phyloP scores from a whole-genome alignment of 2,888 invertebrate species.

The Volucella bombylans region DNA sequence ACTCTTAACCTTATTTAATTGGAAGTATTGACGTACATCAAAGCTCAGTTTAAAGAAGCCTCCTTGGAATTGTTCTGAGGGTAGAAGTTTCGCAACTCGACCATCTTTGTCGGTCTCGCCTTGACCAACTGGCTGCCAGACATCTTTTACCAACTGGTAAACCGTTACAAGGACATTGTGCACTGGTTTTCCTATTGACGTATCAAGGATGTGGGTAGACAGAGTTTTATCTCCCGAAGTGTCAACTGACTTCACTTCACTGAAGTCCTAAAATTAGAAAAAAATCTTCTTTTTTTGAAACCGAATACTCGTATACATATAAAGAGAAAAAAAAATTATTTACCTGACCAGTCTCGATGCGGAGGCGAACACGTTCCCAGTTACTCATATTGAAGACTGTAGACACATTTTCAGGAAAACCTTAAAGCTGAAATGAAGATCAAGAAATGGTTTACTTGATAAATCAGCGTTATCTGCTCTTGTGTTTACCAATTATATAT shows the following conservation, averaged over 20 bases:
- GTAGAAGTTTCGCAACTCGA: constrained; percentile 86
- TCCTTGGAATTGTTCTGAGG: constrained; percentile 84
- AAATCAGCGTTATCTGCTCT: constrained; percentile 47
- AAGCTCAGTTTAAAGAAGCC: constrained; percentile 90
- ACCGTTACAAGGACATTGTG: constrained; percentile 87
- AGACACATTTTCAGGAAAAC: not conserved
- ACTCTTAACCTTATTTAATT: constrained; percentile 84
- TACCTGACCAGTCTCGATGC: constrained; percentile 77
- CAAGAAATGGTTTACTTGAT: constrained; percentile 22
- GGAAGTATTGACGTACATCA: constrained; percentile 88
- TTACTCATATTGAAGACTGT: constrained; percentile 75
- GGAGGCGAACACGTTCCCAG: constrained; percentile 77
- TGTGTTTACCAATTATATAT: constrained; percentile 28
- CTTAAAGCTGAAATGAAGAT: constrained; percentile 14
- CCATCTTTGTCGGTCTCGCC: constrained; percentile 87
- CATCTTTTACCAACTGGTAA: constrained; percentile 83
- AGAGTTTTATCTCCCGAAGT: constrained; percentile 84
- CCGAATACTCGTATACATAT: not conserved
- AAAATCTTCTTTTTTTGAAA: not conserved
- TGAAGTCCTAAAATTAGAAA: constrained; percentile 39
- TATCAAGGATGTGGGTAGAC: constrained; percentile 90
- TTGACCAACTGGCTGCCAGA: constrained; percentile 88
- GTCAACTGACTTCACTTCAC: constrained; percentile 44
- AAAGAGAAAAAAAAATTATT: not conserved
- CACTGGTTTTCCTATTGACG: constrained; percentile 87